phyloP scores from a whole-genome alignment of 2,888 invertebrate genomes.

The Drosophila colorata region DNA sequence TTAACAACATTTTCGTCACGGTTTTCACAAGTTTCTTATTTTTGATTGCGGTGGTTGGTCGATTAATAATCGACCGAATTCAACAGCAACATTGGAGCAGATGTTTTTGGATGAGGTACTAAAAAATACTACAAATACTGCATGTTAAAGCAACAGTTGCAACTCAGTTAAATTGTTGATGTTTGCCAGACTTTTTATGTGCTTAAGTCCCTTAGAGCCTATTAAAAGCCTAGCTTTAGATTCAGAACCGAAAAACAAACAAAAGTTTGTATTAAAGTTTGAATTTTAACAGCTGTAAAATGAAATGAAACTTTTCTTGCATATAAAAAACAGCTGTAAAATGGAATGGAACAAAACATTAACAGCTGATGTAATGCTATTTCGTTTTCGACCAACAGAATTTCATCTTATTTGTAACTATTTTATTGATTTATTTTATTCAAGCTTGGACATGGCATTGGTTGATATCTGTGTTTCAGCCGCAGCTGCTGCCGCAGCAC shows the following conservation, averaged over 20 bases:
- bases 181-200: no score
- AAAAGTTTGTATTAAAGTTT: no score
- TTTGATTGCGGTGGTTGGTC: slow-evolving; percentile 44
- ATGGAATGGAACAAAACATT: slow-evolving; percentile 14
- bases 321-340: slow-evolving; percentile 18
- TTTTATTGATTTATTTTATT: slow-evolving; percentile 22
- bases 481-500: slow-evolving; percentile 28
- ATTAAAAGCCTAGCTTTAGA: background rate
- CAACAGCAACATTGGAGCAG: slow-evolving; percentile 24
- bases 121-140: slow-evolving; percentile 19
- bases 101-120: slow-evolving; percentile 24
- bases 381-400: background rate
- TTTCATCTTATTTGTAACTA: background rate
- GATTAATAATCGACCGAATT: slow-evolving; percentile 14
- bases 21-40: slow-evolving; percentile 61
- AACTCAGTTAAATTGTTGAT: background rate
- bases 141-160: background rate
- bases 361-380: slow-evolving; percentile 24
- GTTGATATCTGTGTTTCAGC: slow-evolving; percentile 8
- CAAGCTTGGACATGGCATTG: slow-evolving; percentile 45
- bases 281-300: background rate
- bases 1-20: slow-evolving; percentile 68
- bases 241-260: background rate
- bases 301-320: background rate
- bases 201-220: no score